These are phyloP conservation scores for Arge pagana DNA, from an alignment of 2,888 invertebrate genomes.

Conservation along the genomic window DNA sequence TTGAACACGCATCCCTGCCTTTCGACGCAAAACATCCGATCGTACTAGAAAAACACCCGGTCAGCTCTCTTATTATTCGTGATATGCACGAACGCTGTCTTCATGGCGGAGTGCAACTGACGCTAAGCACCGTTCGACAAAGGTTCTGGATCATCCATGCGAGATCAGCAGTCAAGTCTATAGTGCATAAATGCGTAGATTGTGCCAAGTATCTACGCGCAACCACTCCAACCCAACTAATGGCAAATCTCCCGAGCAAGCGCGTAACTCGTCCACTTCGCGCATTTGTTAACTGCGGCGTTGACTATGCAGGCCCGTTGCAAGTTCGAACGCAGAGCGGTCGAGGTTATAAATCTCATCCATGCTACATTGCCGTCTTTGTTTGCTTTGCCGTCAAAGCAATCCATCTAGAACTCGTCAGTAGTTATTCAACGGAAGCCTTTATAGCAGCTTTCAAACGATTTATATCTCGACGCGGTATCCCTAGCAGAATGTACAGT, in stretches of 20 bases:
- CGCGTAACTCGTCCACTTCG: neutral
- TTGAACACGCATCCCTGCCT: neutral
- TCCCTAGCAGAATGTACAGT: slow-evolving; percentile 5
- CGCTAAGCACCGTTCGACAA: slow-evolving; percentile 5
- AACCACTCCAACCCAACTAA: neutral
- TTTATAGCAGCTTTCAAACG: slow-evolving; percentile 26
- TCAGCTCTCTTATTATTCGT: neutral
- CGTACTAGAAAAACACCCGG: neutral
- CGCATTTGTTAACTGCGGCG: slow-evolving; percentile 18
- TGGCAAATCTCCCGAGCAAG: neutral
- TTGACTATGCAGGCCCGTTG: slow-evolving; percentile 29
- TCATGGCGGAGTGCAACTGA: slow-evolving; percentile 9
- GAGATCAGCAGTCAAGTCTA: neutral
- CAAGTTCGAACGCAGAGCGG: slow-evolving; percentile 23
- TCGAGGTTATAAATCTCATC: slow-evolving; percentile 12
- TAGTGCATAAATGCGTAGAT: slow-evolving; percentile 3
- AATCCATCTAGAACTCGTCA: slow-evolving; percentile 21
- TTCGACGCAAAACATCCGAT: neutral
- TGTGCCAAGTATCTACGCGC: slow-evolving; percentile 1
- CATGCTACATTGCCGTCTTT: slow-evolving; percentile 23
- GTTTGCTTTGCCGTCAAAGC: slow-evolving; percentile 19
- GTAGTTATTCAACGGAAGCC: slow-evolving; percentile 6
- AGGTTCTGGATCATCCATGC: slow-evolving; percentile 12
- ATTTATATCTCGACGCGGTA: slow-evolving; percentile 17
- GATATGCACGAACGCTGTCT: too few relatives aligned